phyloP scores from a whole-genome alignment of 2,113 vertebrate species.

The Albula goreensis region DNA sequence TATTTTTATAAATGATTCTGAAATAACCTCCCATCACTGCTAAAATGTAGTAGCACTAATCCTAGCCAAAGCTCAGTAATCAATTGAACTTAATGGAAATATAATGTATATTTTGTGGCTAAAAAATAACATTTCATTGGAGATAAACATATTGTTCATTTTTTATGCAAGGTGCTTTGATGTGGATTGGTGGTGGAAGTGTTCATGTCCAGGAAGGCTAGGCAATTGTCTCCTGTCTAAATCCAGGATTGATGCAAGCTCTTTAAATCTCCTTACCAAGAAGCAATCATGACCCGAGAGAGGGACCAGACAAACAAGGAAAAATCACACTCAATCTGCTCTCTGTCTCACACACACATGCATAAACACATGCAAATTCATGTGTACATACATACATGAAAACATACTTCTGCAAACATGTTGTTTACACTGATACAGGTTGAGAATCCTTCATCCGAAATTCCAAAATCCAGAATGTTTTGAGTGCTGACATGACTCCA shows the following conservation, averaged over 20 bases:
- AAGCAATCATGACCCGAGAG: slow-evolving; percentile 64
- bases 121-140: background rate
- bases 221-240: slow-evolving; percentile 64
- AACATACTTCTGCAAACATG: background rate
- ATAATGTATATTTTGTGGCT: background rate
- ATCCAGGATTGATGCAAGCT: slow-evolving; percentile 73
- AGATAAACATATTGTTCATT: background rate
- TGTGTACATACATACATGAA: background rate
- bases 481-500: too few species aligned
- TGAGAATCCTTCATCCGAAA: too few species aligned
- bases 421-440: too few species aligned
- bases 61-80: background rate
- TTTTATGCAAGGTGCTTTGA: background rate
- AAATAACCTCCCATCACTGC: background rate
- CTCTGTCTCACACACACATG: background rate
- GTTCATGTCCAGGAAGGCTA: slow-evolving; percentile 51
- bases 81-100: background rate
- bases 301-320: slow-evolving; percentile 46
- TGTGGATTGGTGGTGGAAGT: background rate
- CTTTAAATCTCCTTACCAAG: slow-evolving; percentile 76
- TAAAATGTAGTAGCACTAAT: background rate
- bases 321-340: slow-evolving; percentile 15
- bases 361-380: background rate
- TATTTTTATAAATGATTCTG: background rate
- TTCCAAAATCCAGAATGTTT: too few species aligned